phyloP scores from a whole-genome alignment of 1,140 invertebrate species.

The Caenorhabditis latens region DNA sequence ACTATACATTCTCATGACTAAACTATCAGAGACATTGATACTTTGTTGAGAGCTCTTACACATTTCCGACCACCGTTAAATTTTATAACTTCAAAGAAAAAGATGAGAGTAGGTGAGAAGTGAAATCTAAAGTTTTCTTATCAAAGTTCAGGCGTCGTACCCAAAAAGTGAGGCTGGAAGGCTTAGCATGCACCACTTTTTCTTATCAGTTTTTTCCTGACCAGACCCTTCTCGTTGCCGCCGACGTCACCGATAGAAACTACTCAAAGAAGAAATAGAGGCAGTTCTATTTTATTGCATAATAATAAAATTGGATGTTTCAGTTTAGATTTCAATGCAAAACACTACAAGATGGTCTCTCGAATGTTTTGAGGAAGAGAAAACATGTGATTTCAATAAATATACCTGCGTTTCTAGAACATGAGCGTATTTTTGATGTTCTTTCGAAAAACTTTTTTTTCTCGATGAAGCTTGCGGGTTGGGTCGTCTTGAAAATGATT shows the following conservation, averaged over 20 bases:
- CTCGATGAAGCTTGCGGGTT: too few relatives aligned
- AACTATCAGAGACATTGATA: not conserved
- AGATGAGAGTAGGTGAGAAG: not conserved
- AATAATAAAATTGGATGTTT: conserved; percentile 35
- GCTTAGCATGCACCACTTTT: conserved; percentile 35
- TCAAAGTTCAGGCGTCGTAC: conserved; percentile 19
- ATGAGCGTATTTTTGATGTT: not conserved
- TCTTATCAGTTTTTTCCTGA: conserved; percentile 3
- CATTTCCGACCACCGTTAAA: conserved; percentile 2
- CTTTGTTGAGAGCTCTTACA: not conserved
- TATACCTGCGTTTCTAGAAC: not conserved
- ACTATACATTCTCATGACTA: too few relatives aligned
- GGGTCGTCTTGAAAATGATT: too few relatives aligned
- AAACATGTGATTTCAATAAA: not conserved
- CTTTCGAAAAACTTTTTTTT: not conserved
- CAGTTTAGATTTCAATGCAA: conserved; percentile 24
- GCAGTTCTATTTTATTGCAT: conserved; percentile 40
- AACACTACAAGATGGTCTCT: not conserved
- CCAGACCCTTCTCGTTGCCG: conserved; percentile 23
- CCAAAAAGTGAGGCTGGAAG: not conserved
- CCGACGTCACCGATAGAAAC: conserved; percentile 15
- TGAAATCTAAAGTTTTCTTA: conserved; percentile 4
- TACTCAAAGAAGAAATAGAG: conserved; percentile 40
- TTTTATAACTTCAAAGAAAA: conserved; percentile 10
- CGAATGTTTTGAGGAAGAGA: not conserved